A percentile compares a stretch with the other conserved stretches of the same genome.
Evolutionary conservation across 2,113 vertebrate genomes (phyloP).

Genomic region (Psittacula cyanocephala): DNA sequence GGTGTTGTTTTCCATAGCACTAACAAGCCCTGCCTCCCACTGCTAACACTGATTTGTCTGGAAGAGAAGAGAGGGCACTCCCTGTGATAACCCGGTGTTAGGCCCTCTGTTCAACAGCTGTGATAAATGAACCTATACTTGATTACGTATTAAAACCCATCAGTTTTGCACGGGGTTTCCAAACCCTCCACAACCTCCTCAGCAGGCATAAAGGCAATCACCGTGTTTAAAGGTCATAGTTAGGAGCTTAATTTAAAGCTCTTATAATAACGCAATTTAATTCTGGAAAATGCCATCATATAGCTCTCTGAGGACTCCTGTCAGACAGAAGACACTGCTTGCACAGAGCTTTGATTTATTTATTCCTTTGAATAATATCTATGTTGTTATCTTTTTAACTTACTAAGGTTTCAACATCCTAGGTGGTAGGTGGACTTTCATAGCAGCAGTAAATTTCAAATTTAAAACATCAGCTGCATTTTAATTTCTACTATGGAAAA

Average conservation of each 20-base stretch:
- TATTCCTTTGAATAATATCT: neutral
- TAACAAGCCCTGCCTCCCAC: conserved; percentile 20
- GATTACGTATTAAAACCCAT: conserved; percentile 61
- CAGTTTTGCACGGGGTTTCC: conserved; percentile 58
- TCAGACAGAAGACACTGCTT: conserved; percentile 9
- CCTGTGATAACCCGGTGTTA: conserved; percentile 39
- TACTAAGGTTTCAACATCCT: neutral
- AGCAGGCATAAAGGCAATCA: conserved; percentile 67
- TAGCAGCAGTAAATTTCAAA: neutral
- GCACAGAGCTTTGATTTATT: neutral
- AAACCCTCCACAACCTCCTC: conserved; percentile 52
- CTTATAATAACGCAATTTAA: conserved; percentile 60
- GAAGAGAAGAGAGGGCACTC: conserved; percentile 12
- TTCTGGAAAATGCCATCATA: conserved; percentile 40
- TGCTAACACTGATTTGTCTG: conserved; percentile 37
- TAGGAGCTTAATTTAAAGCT: conserved; percentile 65
- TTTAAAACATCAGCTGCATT: neutral
- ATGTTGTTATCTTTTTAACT: neutral
- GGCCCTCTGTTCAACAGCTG: conserved; percentile 47
- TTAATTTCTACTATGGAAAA: neutral
- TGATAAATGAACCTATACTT: conserved; percentile 61
- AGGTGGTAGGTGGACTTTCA: neutral
- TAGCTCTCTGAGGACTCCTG: conserved; percentile 31
- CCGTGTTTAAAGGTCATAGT: conserved; percentile 59
- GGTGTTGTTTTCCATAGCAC: neutral